phyloP scores from a whole-genome alignment of 2,888 invertebrate species.

The Helobdella robusta region DNA sequence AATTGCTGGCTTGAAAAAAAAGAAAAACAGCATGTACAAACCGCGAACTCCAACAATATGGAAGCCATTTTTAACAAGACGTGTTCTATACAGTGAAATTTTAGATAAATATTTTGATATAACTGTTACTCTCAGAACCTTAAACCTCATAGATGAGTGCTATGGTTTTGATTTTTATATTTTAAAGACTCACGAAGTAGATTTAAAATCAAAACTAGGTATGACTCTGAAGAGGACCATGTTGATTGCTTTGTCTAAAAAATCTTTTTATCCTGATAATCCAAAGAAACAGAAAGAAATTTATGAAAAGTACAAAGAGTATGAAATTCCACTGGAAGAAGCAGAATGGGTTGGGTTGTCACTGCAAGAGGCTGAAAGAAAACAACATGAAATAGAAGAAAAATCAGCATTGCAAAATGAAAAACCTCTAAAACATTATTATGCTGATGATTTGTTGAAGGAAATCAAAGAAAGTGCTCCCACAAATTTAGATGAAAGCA shows the following conservation, averaged over 20 bases:
- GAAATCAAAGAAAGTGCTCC: slow-evolving; percentile 25
- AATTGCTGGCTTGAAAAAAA: slow-evolving; percentile 71
- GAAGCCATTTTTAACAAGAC: slow-evolving; percentile 70
- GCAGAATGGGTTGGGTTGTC: slow-evolving; percentile 33
- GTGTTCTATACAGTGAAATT: slow-evolving; percentile 80
- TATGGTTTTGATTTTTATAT: slow-evolving; percentile 91
- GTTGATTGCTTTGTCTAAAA: slow-evolving; percentile 57
- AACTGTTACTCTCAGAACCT: slow-evolving; percentile 71
- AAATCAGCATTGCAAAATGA: slow-evolving; percentile 2
- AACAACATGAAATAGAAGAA: slow-evolving; percentile 31
- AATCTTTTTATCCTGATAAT: slow-evolving; percentile 58
- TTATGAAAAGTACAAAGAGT: slow-evolving; percentile 68
- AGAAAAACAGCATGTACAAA: slow-evolving; percentile 31
- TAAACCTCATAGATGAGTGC: slow-evolving; percentile 73
- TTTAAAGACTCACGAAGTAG: slow-evolving; percentile 80
- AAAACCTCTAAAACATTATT: slow-evolving; percentile 30
- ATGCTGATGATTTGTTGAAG: slow-evolving; percentile 25
- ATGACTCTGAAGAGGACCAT: slow-evolving; percentile 76
- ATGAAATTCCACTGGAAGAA: slow-evolving; percentile 60
- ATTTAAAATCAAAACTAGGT: slow-evolving; percentile 75
- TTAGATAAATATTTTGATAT: slow-evolving; percentile 73
- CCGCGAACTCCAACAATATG: slow-evolving; percentile 58
- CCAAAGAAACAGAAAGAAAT: slow-evolving; percentile 62
- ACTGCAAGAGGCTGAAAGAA: slow-evolving; percentile 32
- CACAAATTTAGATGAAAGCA: too few species aligned